Evolutionary conservation across 2,888 invertebrate species (phyloP).

Genomic region (Drosophila prolongata): DNA sequence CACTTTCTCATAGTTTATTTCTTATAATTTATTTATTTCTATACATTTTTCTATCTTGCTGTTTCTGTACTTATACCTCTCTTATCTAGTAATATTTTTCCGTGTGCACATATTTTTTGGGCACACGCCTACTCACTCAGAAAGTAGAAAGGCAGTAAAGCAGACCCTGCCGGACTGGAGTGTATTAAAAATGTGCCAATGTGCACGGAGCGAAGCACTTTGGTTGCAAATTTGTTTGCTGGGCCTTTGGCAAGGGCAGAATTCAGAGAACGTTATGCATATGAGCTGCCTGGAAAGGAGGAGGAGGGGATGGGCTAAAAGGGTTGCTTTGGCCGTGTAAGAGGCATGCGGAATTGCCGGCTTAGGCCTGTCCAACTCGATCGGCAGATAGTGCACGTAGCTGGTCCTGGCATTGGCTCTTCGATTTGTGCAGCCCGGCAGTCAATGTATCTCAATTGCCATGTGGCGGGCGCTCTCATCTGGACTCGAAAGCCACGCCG

Average conservation of each 20-base stretch:
- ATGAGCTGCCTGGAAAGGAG: slow-evolving; percentile 23
- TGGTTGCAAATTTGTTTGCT: slow-evolving; percentile 48
- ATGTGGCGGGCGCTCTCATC: slow-evolving; percentile 9
- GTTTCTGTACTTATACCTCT: no score
- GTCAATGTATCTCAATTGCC: slow-evolving; percentile 43
- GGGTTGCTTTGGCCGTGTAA: slow-evolving; percentile 3
- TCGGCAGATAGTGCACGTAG: slow-evolving; percentile 41
- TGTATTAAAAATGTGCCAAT: slow-evolving; percentile 51
- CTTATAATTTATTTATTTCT: no score
- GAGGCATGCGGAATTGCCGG: slow-evolving; percentile 20
- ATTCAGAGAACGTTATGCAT: slow-evolving; percentile 43
- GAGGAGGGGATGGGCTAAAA: background rate
- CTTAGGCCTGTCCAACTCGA: slow-evolving; percentile 37
- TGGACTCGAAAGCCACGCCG: slow-evolving; percentile 34
- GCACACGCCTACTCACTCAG: slow-evolving; percentile 17
- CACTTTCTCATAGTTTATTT: no score
- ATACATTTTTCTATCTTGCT: no score
- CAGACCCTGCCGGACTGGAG: slow-evolving; percentile 22
- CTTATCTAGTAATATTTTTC: no score
- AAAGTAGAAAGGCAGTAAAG: background rate
- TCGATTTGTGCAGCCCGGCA: slow-evolving; percentile 16
- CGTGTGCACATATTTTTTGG: no score
- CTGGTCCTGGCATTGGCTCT: slow-evolving; percentile 16
- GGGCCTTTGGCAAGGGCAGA: slow-evolving; percentile 33
- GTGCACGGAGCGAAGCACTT: slow-evolving; percentile 37